Conservation (phyloP, 2,888 invertebrate species). For the Agonum fuliginosum region DNA sequence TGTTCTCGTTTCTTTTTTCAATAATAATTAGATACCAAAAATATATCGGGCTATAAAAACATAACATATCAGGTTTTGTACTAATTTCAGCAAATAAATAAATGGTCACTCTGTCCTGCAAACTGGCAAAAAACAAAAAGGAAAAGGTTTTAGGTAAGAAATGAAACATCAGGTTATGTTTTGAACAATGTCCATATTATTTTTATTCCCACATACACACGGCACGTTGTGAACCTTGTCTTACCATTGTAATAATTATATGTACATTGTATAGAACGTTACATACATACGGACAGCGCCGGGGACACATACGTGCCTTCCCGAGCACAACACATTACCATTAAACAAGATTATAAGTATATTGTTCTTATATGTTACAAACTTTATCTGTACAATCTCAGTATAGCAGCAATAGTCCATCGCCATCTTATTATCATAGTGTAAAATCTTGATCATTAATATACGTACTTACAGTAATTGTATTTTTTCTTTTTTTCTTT, state of each 20-base stretch:
- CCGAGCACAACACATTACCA: conserved; percentile 37
- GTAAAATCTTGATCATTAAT: conserved; percentile 75
- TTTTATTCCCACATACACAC: conserved; percentile 92
- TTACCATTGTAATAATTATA: conserved; percentile 86
- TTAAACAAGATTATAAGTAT: conserved; percentile 70
- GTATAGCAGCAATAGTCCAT: conserved; percentile 70
- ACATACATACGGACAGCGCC: conserved; percentile 83
- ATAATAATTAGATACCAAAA: too few relatives aligned
- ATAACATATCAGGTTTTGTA: too few relatives aligned
- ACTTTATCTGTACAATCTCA: conserved; percentile 74
- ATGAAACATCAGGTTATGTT: conserved; percentile 75
- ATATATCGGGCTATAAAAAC: too few relatives aligned
- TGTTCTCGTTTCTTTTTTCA: too few relatives aligned
- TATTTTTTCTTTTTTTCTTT: conserved; percentile 66
- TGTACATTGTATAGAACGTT: conserved; percentile 82
- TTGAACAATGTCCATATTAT: conserved; percentile 93
- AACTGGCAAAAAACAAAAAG: not conserved
- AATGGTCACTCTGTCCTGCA: too few relatives aligned
- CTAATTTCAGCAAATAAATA: too few relatives aligned
- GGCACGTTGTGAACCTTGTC: conserved; percentile 94
- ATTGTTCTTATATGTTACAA: conserved; percentile 69
- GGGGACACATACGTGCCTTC: conserved; percentile 70
- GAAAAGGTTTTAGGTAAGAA: conserved; percentile 50
- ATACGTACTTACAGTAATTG: conserved; percentile 73
- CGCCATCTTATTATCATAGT: conserved; percentile 71